phyloP scores from a whole-genome alignment of 2,113 vertebrate genomes.

The Odontesthes bonariensis region DNA sequence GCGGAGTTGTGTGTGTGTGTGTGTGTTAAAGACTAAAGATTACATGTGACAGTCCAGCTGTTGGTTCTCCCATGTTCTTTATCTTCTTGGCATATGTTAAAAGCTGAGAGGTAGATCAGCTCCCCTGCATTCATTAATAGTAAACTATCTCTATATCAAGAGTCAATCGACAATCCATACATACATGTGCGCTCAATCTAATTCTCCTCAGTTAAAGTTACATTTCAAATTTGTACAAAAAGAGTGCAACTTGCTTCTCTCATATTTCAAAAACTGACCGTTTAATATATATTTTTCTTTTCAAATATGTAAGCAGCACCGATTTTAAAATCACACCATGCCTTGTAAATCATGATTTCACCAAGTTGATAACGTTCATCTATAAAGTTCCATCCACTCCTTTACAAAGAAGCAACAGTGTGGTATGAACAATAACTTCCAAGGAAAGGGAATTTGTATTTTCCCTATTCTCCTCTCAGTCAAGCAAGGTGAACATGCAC shows the following conservation, averaged over 20 bases:
- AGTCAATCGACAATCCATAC: too few species aligned
- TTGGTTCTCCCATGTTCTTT: slow-evolving; percentile 47
- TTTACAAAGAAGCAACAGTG: neutral
- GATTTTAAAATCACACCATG: neutral
- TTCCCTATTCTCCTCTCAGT: too few species aligned
- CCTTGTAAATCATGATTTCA: neutral
- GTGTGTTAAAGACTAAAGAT: slow-evolving; percentile 48
- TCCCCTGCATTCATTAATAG: slow-evolving; percentile 16
- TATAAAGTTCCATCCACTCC: neutral
- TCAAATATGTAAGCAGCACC: neutral
- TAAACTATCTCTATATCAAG: neutral
- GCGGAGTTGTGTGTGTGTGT: neutral
- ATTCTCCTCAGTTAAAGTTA: too few species aligned
- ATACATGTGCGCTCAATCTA: too few species aligned
- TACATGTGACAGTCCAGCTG: slow-evolving; percentile 61
- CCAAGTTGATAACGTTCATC: neutral
- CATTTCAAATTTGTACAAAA: neutral
- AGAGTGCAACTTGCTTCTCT: neutral
- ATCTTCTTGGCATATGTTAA: slow-evolving; percentile 10
- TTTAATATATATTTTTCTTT: neutral
- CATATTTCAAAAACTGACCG: too few species aligned
- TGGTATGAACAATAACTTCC: neutral
- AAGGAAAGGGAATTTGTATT: slow-evolving; percentile 33
- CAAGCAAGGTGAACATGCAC: neutral
- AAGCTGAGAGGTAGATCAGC: slow-evolving; percentile 49